These are phyloP conservation scores for Gortyna flavago DNA, from an alignment of 2,888 invertebrate genomes.

Conservation along the genomic window DNA sequence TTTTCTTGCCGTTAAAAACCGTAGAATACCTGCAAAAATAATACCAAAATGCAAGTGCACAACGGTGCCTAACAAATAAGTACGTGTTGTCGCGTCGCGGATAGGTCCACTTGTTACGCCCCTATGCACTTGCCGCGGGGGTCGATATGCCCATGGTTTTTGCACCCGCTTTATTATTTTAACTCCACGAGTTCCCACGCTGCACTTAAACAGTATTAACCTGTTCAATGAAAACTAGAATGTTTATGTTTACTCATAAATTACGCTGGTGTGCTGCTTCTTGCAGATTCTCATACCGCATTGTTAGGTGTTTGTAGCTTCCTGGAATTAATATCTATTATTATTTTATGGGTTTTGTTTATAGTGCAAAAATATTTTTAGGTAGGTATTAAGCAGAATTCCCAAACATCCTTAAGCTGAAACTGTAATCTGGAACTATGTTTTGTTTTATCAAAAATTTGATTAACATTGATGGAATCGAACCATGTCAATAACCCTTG, in stretches of 20 bases:
- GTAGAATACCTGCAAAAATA: neutral
- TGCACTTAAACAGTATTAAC: constrained; percentile 77
- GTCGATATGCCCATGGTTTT: constrained; percentile 84
- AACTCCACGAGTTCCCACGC: constrained; percentile 84
- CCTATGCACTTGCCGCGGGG: constrained; percentile 87
- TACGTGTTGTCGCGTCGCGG: constrained; percentile 60
- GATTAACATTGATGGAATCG: neutral
- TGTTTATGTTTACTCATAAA: constrained; percentile 69
- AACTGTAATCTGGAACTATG: constrained; percentile 5
- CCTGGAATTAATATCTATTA: constrained; percentile 50
- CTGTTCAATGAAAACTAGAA: constrained; percentile 75
- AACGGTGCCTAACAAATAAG: constrained; percentile 49
- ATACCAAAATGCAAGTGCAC: constrained; percentile 32
- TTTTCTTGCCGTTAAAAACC: neutral
- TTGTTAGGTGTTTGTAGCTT: constrained; percentile 54
- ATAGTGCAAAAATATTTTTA: constrained; percentile 10
- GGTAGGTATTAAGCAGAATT: neutral
- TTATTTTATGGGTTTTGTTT: constrained; percentile 29
- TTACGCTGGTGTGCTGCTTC: constrained; percentile 55
- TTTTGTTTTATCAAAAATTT: constrained; percentile 1
- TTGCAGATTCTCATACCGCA: constrained; percentile 59
- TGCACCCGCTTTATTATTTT: constrained; percentile 84
- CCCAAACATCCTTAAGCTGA: constrained; percentile 1
- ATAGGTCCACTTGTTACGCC: constrained; percentile 88
- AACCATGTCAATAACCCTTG: constrained; percentile 36